Evolutionary conservation across 2,888 invertebrate genomes (phyloP), one percentile per base, ranked within the genome.

Genomic region (Sarcophaga caerulescens): DNA sequence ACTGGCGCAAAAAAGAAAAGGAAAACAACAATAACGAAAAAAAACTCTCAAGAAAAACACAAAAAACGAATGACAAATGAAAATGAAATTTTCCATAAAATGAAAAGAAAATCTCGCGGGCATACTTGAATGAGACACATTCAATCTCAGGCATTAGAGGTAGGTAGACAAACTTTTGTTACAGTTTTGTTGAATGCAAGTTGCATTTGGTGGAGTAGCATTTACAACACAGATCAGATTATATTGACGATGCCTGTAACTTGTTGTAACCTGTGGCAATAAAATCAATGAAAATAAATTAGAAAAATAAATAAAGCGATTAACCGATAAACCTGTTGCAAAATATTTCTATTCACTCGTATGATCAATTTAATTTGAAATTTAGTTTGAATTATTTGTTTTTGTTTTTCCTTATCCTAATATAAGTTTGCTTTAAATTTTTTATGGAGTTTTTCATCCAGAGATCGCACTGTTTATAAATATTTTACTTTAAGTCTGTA

Each of bases 21-120:
- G n/a, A 68, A 47, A 14, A 63, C 21, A 62, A 35, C n/a, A n/a
- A n/a, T n/a, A n/a, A n/a, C n/a, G n/a, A n/a, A n/a, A n/a, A n/a
- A n/a, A n/a, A n/a, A n/a, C n/a, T n/a, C n/a, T n/a, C n/a, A 63
- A 52, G 47, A 57, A 73, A 81, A 74, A 52, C 60, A 21, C 14
- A 52, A 52, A 52, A 12, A 62, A 21, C 80, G 69, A 73, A 35
- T n/a, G 0, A 3, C 35, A 85, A 82, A 82, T 65, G 59, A 70
- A 78, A 81, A 65, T 78, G 85, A 78, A 85, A 81, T 73, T 85
- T 65, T 85, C 21, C 52, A 71, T 57, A 68, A 77, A 68, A 4
- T 45, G 12, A 47, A 60, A 59, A 75, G 60, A 57, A 62, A 59
- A 60, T 19, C 60, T 8, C 10, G 21, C 17, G 2, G 11, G n/a